Conservation (phyloP, 30 jellyfish, hydroid and myxozoan genomes). For the Sanderia malayensis region DNA sequence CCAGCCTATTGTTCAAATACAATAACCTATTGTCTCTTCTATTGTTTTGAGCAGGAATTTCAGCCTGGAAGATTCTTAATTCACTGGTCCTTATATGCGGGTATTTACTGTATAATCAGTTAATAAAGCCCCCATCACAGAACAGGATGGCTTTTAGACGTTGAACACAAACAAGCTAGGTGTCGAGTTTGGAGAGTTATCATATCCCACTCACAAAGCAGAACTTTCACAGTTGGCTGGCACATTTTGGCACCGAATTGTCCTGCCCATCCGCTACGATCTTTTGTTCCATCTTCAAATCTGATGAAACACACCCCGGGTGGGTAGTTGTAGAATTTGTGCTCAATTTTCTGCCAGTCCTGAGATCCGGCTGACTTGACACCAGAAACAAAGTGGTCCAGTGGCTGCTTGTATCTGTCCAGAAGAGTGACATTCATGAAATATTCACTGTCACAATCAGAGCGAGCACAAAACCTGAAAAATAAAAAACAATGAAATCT, state of each 20-base stretch:
- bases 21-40: too few species aligned
- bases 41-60: too few species aligned
- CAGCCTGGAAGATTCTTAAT: too few species aligned
- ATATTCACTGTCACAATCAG: constrained; percentile 22
- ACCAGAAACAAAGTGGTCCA: constrained; percentile 16
- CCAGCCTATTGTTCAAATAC: too few species aligned
- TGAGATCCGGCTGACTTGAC: constrained; percentile 5
- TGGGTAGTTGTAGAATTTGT: constrained; percentile 9
- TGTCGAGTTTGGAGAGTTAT: too few species aligned
- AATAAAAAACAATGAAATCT: too few species aligned
- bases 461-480: constrained; percentile 20
- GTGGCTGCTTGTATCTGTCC: constrained; percentile 5
- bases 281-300: constrained; percentile 19
- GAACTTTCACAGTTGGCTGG: constrained; percentile 39
- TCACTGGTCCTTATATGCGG: too few species aligned
- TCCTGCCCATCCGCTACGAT: constrained; percentile 7
- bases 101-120: too few species aligned
- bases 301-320: constrained; percentile 21
- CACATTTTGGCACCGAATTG: constrained; percentile 30
- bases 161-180: too few species aligned
- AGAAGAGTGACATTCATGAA: constrained; percentile 20
- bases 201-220: constrained; percentile 17
- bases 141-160: too few species aligned
- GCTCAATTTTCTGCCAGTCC: constrained; percentile 19
- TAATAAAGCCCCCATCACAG: too few species aligned